Percentiles rank a stretch among this genome's conserved stretches.
Conservation (phyloP, 35 echinoderm and acorn worm genomes). For the Hemicentrotus pulcherrimus region DNA sequence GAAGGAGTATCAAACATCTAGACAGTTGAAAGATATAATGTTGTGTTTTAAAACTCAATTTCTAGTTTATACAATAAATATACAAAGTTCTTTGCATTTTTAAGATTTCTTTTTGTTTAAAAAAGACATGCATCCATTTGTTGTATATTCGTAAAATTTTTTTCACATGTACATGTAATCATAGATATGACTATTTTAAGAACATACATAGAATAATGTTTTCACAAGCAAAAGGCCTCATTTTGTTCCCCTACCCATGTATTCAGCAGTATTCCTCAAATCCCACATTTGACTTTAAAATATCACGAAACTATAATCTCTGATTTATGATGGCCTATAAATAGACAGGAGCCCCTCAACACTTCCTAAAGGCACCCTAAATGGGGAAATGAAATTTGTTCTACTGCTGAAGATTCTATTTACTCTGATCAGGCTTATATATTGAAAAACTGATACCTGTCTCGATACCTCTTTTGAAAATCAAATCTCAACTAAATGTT, state of each 20-base stretch:
- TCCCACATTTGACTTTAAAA: not conserved
- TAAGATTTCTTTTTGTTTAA: too few species aligned
- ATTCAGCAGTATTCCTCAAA: not conserved
- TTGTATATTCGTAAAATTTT: too few species aligned
- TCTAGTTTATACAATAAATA: too few species aligned
- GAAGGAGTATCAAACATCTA: too few species aligned
- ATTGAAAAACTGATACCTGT: too few species aligned
- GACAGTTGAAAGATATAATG: too few species aligned
- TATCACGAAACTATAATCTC: not conserved
- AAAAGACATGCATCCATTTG: too few species aligned
- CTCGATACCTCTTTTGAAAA: too few species aligned
- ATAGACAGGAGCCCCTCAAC: not conserved
- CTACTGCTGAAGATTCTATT: not conserved
- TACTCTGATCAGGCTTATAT: too few species aligned
- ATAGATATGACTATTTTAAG: not conserved
- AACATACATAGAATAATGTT: not conserved
- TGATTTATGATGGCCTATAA: not conserved
- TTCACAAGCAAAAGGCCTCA: not conserved
- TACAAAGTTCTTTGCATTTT: too few species aligned
- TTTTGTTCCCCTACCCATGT: not conserved
- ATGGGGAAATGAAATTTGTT: not conserved
- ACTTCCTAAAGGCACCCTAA: not conserved
- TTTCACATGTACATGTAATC: too few species aligned
- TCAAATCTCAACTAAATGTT: not conserved
- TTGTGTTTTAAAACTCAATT: too few species aligned